phyloP scores from a whole-genome alignment of 2,888 invertebrate species.

The Lissocephala sabroskyi region DNA sequence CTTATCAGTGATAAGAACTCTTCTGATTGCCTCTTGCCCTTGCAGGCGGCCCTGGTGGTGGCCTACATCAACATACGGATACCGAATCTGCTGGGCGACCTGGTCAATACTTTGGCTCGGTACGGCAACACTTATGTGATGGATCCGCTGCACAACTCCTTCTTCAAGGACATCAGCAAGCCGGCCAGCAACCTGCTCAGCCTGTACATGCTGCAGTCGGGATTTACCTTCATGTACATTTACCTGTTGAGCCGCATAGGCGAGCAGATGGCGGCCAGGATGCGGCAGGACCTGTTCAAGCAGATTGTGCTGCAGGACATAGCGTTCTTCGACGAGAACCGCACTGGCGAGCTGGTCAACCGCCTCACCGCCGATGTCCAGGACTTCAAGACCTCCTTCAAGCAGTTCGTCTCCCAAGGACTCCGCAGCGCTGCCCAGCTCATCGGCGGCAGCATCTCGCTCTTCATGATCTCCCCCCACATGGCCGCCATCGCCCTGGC shows the following conservation, averaged over 20 bases:
- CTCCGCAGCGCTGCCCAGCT: conserved; percentile 90
- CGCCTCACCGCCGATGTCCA: conserved; percentile 94
- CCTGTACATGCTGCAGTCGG: conserved; percentile 74
- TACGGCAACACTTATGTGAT: conserved; percentile 74
- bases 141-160: conserved; percentile 67
- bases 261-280: conserved; percentile 86
- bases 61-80: conserved; percentile 92
- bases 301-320: conserved; percentile 89
- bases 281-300: conserved; percentile 87
- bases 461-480: conserved; percentile 91
- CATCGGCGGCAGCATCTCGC: conserved; percentile 71
- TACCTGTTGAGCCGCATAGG: conserved; percentile 89
- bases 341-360: conserved; percentile 93
- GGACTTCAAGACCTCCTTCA: conserved; percentile 97
- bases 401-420: conserved; percentile 93
- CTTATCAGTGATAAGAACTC: not conserved
- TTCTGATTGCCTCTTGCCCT: conserved; percentile 6
- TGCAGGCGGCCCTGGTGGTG: conserved; percentile 89
- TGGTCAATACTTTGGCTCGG: conserved; percentile 84
- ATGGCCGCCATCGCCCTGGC: conserved; percentile 88
- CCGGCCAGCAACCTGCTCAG: conserved; percentile 69
- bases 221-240: conserved; percentile 92
- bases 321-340: conserved; percentile 90
- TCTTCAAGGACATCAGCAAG: conserved; percentile 66
- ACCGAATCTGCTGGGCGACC: conserved; percentile 85